Evolutionary conservation across 2,113 vertebrate species (phyloP).

Genomic region (Bombycilla garrulus): DNA sequence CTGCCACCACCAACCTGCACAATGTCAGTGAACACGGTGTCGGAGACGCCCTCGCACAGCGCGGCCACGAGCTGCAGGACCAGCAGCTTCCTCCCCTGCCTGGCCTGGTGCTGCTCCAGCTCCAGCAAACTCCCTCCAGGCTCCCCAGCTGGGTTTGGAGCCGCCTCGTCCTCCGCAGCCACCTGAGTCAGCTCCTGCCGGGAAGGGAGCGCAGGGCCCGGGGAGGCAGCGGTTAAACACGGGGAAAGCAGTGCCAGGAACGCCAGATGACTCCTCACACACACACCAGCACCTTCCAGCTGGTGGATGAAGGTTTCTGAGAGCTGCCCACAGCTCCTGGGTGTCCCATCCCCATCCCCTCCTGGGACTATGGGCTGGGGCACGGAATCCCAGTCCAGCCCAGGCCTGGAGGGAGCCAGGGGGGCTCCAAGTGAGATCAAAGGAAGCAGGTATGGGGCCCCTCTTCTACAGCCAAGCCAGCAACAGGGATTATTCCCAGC

Average conservation of each 20-base stretch:
- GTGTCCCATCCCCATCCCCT: not conserved
- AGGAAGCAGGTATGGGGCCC: not conserved
- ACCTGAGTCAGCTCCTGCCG: conserved; percentile 82
- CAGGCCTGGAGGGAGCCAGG: not conserved
- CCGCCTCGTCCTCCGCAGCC: conserved; percentile 56
- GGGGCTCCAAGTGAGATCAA: not conserved
- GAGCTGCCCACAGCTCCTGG: not conserved
- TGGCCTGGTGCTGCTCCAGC: conserved; percentile 71
- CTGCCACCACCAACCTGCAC: conserved; percentile 77
- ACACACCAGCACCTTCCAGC: not conserved
- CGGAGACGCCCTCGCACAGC: conserved; percentile 83
- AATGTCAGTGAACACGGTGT: conserved; percentile 80
- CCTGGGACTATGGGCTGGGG: accelerated
- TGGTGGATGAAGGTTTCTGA: accelerated
- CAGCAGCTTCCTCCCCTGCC: conserved; percentile 71
- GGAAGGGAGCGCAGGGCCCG: not conserved
- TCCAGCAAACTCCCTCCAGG: conserved; percentile 75
- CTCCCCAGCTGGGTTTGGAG: not conserved
- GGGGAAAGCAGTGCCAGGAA: not conserved
- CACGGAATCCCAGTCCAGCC: not conserved
- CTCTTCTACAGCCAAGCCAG: conserved; percentile 12
- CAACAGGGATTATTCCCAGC: conserved; percentile 35
- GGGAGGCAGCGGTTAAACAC: not conserved
- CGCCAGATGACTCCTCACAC: not conserved
- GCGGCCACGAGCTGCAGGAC: conserved; percentile 86